These are phyloP conservation scores for Hesperia comma DNA, from an alignment of 2,888 invertebrate species.

Conservation along the genomic window DNA sequence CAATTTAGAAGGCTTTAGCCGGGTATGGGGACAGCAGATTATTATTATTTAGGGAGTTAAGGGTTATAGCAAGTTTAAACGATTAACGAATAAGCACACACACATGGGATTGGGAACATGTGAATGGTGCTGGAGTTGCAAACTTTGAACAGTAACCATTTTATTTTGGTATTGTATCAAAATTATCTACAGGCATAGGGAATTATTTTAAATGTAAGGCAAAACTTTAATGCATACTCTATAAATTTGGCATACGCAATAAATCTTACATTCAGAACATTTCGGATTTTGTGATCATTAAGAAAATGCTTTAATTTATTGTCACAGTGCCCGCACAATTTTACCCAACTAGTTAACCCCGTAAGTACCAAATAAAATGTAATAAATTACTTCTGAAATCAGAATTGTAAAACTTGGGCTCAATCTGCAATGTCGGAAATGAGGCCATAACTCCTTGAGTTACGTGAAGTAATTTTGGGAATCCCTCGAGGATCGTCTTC, in stretches of 20 bases:
- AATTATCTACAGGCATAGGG: no score
- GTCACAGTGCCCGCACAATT: no score
- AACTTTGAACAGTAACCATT: not conserved
- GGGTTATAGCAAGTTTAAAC: constrained; percentile 7
- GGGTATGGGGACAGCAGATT: constrained; percentile 55
- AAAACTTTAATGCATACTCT: no score
- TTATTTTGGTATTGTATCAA: not conserved
- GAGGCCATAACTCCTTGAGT: constrained; percentile 19
- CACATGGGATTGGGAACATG: not conserved
- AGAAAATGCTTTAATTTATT: no score
- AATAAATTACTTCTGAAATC: constrained; percentile 7
- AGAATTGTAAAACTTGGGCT: constrained; percentile 12
- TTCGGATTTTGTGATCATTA: no score
- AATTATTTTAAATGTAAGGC: no score
- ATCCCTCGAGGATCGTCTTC: constrained; percentile 16
- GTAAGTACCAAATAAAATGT: not conserved
- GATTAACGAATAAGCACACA: constrained; percentile 15
- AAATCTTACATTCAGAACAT: no score
- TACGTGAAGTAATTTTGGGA: constrained; percentile 16
- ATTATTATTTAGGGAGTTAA: constrained; percentile 52
- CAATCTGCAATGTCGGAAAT: constrained; percentile 11
- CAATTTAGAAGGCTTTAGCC: constrained; percentile 53
- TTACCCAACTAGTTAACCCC: not conserved
- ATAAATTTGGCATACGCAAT: no score
- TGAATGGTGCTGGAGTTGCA: constrained; percentile 9